These are phyloP conservation scores for Rallus crepitans DNA, from an alignment of 2,797 vertebrate genomes.

Conservation along the genomic window DNA sequence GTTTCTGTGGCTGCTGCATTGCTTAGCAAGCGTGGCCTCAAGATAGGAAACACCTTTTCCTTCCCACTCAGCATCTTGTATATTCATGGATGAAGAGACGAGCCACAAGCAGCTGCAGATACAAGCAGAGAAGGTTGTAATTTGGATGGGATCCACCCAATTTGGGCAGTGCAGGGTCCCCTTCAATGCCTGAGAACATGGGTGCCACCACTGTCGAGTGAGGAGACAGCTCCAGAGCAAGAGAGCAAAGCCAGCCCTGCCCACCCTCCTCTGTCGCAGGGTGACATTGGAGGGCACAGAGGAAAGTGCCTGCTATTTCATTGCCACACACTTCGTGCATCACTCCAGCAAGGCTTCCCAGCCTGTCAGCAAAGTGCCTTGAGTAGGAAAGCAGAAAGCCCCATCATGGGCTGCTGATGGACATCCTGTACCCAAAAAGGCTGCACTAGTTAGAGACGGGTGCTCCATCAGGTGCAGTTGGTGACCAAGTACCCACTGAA, in stretches of 20 bases:
- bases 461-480: fast-evolving
- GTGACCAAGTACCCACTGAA: not conserved
- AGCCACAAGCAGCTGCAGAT: not conserved
- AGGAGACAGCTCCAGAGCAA: not conserved
- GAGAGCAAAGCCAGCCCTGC: not conserved
- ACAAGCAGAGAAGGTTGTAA: not conserved
- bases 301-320: not conserved
- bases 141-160: not conserved
- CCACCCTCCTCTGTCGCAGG: not conserved
- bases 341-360: not conserved
- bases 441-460: not conserved
- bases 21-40: fast-evolving
- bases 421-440: not conserved
- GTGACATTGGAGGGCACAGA: not conserved
- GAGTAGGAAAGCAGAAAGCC: not conserved
- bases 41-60: not conserved
- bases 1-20: not conserved
- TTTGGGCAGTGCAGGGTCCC: not conserved
- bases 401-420: not conserved
- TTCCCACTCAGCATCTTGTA: not conserved
- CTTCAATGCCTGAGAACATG: not conserved
- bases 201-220: not conserved
- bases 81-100: not conserved
- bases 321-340: not conserved
- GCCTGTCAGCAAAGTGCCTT: not conserved